Evolutionary conservation across 2,888 invertebrate species (phyloP).

Genomic region (Stenurella melanura): DNA sequence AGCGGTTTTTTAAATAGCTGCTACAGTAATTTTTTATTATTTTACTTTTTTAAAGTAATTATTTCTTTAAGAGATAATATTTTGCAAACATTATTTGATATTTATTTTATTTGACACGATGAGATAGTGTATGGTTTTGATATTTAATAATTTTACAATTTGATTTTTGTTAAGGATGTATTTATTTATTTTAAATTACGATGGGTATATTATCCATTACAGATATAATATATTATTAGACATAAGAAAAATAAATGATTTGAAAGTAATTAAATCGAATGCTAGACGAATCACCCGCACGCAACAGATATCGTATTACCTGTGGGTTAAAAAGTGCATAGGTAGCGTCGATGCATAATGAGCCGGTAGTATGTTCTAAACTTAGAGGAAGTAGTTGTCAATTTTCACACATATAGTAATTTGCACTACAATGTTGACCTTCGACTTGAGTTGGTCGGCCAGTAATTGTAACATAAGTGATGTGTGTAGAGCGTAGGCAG

Average conservation of each 20-base stretch:
- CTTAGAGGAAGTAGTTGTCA: constrained; percentile 56
- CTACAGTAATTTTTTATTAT: too few relatives aligned
- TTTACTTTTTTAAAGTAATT: too few relatives aligned
- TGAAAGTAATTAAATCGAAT: background rate
- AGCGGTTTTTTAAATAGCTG: too few relatives aligned
- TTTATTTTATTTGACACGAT: too few relatives aligned
- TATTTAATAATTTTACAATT: too few relatives aligned
- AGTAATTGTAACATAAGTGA: constrained; percentile 36
- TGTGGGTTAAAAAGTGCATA: constrained; percentile 51
- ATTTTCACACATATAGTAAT: constrained; percentile 53
- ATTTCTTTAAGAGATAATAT: too few relatives aligned
- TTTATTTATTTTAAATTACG: background rate
- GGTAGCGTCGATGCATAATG: constrained; percentile 45
- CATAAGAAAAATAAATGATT: background rate
- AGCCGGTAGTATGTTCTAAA: constrained; percentile 27
- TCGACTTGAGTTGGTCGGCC: constrained; percentile 40
- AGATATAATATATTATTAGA: too few relatives aligned
- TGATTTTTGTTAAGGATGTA: too few relatives aligned
- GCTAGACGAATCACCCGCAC: background rate
- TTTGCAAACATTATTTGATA: too few relatives aligned
- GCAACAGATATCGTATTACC: constrained; percentile 45
- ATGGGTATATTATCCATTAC: too few relatives aligned
- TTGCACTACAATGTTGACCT: constrained; percentile 53
- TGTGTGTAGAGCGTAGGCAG: constrained; percentile 37
- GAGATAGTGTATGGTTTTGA: too few relatives aligned